Base-by-base conservation (phyloP, 1,140 invertebrate genomes). In the Argopecten irradians region DNA sequence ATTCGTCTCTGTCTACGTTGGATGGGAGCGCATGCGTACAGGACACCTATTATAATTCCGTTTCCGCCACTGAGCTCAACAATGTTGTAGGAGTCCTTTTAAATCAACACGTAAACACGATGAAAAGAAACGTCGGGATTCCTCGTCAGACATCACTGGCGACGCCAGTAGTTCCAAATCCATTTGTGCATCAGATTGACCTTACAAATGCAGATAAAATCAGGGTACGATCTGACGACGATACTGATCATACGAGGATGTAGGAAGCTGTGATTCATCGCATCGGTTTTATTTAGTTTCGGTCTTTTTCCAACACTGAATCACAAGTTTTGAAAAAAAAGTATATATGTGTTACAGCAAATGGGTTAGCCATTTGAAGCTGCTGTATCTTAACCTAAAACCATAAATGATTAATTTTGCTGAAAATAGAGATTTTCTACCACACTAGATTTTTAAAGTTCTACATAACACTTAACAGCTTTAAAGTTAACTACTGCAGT, bases 111-210 rank as follows among this genome's bases (percentile, higher is more conserved):
- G 55, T n/a, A 28, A 46, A 88, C 39, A 91, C 71, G 82, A 94
- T 94, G 94, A 94, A 91, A 83, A 84, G 91, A 86, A 86, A 85
- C 22, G 86, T 90, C n/a, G 34, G 39, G 19, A 84, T 92, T 84
- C 91, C 92, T 32, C 89, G 93, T 22, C 91, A 92, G 86, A 46
- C 89, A 88, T 94, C 94, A n/a, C 88, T 93, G 16, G 86, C 90
- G 36, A 35, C 88, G 83, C 94, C 94, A 84, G 92, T 91, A 28
- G 91, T 93, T 71, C 43, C 84, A 71, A 93, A 94, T 91, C 94
- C 94, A 34, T 94, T 94, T 91, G 89, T 92, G 13, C 93, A 94
- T 86, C 88, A 92, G 46, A 86, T 94, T 32, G 87, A 93, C 34
- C 86, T 93, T 34, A 88, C 89, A 55, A 89, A 88, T 84, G 43